phyloP scores from a whole-genome alignment of 2,113 vertebrate species.

The Ellobius talpinus region DNA sequence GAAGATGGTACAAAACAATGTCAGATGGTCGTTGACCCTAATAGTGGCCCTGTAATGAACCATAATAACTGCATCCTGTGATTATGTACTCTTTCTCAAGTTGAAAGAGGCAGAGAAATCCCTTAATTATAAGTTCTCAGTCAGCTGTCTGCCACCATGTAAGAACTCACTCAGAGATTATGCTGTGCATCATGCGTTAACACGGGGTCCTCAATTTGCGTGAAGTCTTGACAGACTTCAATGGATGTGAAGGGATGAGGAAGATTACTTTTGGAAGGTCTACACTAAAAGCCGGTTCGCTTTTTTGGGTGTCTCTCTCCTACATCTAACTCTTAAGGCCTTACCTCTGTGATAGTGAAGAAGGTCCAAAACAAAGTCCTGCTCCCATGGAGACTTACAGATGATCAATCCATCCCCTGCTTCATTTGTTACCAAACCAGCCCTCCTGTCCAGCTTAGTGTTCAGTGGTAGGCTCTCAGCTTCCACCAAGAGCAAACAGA shows the following conservation, averaged over 20 bases:
- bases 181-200: neutral
- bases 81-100: no score
- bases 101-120: no score
- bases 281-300: neutral
- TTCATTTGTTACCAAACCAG: neutral
- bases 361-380: neutral
- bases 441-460: neutral
- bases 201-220: neutral
- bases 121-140: no score
- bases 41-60: no score
- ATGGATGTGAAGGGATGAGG: neutral
- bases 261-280: neutral
- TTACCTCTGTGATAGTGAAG: neutral
- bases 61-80: no score
- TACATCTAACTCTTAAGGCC: neutral
- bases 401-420: neutral
- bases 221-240: neutral
- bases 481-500: neutral
- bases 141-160: no score
- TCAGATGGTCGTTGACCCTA: no score
- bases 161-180: neutral
- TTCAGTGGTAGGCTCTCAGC: neutral
- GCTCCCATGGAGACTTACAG: neutral
- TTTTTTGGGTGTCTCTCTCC: neutral
- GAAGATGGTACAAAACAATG: no score